Percentiles rank a stretch among this genome's conserved stretches.
Conservation (phyloP, 2,113 vertebrate species). For the Ammodytes marinus region DNA sequence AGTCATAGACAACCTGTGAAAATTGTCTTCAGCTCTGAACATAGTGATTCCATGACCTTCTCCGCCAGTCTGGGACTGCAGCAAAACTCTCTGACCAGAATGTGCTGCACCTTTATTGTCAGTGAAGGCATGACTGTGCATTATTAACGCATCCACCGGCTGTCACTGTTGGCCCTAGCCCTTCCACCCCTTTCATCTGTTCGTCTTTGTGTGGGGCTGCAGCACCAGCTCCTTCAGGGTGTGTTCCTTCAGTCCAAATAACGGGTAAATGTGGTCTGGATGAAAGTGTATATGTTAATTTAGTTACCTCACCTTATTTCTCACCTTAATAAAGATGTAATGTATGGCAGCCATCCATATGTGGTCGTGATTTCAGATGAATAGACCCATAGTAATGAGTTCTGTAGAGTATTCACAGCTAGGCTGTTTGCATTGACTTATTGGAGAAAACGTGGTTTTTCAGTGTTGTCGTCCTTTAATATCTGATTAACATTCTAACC, state of each 20-base stretch:
- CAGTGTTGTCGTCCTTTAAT: constrained; percentile 13
- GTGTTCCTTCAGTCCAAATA: background rate
- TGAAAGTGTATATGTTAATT: background rate
- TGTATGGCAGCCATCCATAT: background rate
- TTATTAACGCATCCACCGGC: background rate
- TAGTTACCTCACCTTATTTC: too few relatives aligned
- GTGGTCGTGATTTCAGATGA: background rate
- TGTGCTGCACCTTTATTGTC: background rate
- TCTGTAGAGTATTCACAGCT: background rate
- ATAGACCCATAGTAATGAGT: background rate
- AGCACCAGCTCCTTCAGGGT: background rate
- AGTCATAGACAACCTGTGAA: background rate
- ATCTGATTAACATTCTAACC: constrained; percentile 66
- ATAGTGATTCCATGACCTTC: background rate
- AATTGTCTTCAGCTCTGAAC: background rate
- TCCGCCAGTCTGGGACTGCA: background rate
- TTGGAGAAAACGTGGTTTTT: constrained; percentile 16
- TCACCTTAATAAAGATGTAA: too few relatives aligned
- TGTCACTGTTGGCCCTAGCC: background rate
- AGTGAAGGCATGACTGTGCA: background rate
- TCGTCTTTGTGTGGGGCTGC: background rate
- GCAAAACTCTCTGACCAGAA: background rate
- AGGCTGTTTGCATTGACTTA: constrained; percentile 1
- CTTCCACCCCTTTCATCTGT: background rate
- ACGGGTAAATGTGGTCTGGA: background rate